Evolutionary conservation across 2,888 invertebrate species (phyloP), one percentile per base, ranked within the genome.

Genomic region (Pseudococcus jackbeardsleyi): DNA sequence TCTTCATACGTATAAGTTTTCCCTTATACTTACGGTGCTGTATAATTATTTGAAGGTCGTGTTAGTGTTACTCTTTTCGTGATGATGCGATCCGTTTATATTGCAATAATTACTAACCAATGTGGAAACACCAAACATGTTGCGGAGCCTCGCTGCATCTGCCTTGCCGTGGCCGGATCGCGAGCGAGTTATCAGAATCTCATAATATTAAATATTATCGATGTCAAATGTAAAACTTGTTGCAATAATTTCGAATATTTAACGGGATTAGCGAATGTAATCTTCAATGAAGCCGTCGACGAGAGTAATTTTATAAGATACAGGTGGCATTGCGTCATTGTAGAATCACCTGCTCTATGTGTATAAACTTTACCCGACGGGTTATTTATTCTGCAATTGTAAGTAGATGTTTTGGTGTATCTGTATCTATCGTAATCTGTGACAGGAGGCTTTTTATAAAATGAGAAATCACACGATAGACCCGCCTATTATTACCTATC

Each of bases 1-100:
- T 68, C 12, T 6, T 12, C 54, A 6, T 19, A 1, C 72, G 7
- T 11, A 26, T 85, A 26, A 59, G 54, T 17, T 59, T 19, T 19
- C 19, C 59, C 59, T 59, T 19, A 8, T 15, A 46, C 46, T 12
- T 46, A 8, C 15, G 50, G 15, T 50, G 19, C 4, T n/a, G 5
- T 54, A 26, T 54, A 85, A 85, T 84, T 84, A 84, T 85, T 39
- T 59, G 59, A 85, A 85, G 85, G 85, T 85, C 85, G 59, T 39
- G 85, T 33, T 33, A 33, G 59, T 39, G 85, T 33, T 33, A 33
- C 26, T 33, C 54, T 46, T 48, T 59, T 85, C 26, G 42, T 7
- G 19, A 50, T 8, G 54, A 22, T 54, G 26, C 48, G 54, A 84
- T 84, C 84, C 50, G 48, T 84, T 84, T 50, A 22, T 68, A 33